Percentiles rank a stretch among this genome's conserved stretches.
phyloP scores from a whole-genome alignment of 2,113 vertebrate species.

The Miniopterus natalensis region DNA sequence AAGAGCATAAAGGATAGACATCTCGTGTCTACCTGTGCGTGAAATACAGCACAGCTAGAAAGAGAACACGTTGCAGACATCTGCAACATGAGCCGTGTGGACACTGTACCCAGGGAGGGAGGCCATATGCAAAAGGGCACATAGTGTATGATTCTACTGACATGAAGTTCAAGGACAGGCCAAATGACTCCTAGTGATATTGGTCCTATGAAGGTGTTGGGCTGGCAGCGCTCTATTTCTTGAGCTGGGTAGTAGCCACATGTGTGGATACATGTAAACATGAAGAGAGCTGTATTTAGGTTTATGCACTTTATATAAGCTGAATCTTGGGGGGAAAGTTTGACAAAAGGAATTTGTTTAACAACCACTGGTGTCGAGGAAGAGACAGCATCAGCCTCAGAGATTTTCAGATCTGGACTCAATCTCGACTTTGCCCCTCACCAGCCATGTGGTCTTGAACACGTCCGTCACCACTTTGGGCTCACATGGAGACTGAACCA shows the following conservation, averaged over 20 bases:
- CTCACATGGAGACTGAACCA: neutral
- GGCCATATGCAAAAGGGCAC: no score
- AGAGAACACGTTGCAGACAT: neutral
- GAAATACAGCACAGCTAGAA: no score
- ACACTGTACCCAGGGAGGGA: neutral
- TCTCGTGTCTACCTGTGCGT: neutral
- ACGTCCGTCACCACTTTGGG: neutral
- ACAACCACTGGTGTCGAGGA: neutral
- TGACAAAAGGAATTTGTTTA: neutral
- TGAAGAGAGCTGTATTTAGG: neutral
- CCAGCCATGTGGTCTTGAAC: neutral
- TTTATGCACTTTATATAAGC: neutral
- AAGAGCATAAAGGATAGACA: neutral
- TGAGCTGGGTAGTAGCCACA: neutral
- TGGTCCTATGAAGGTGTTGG: neutral
- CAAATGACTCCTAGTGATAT: no score
- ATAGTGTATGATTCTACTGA: fast-evolving
- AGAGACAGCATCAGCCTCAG: neutral
- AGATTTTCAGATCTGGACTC: neutral
- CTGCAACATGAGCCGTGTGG: fast-evolving
- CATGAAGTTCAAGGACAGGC: neutral
- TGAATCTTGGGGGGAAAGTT: neutral
- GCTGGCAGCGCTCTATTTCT: neutral
- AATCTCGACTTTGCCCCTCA: neutral
- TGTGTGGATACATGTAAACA: no score